Percentiles rank a stretch among this genome's conserved stretches.
These are phyloP conservation scores for Entelurus aequoreus DNA, from an alignment of 2,113 vertebrate species.

Conservation along the genomic window DNA sequence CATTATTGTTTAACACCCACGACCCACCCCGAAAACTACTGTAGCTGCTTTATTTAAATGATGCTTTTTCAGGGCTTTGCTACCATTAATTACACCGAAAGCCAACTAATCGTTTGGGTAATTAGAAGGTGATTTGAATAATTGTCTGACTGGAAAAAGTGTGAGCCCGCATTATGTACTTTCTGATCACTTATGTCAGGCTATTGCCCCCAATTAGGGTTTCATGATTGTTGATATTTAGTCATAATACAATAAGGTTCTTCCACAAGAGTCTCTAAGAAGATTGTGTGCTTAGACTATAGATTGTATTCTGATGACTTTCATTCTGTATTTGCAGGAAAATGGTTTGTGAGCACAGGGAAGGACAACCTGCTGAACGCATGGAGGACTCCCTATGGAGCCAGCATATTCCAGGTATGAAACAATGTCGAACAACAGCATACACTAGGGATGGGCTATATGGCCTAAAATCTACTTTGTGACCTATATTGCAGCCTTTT, in stretches of 20 bases:
- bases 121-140: slow-evolving; percentile 58
- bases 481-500: no score
- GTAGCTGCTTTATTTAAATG: slow-evolving; percentile 42
- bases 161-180: slow-evolving; percentile 33
- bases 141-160: slow-evolving; percentile 46
- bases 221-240: slow-evolving; percentile 27
- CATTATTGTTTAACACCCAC: slow-evolving; percentile 3
- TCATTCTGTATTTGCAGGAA: slow-evolving; percentile 74
- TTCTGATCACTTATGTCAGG: slow-evolving; percentile 31
- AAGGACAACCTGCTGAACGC: slow-evolving; percentile 97
- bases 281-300: neutral
- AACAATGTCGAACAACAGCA: neutral
- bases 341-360: slow-evolving; percentile 98
- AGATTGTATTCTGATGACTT: slow-evolving; percentile 8
- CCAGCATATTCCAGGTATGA: slow-evolving; percentile 95
- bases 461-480: no score
- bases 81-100: slow-evolving; percentile 60
- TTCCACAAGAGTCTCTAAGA: neutral
- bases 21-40: slow-evolving; percentile 6
- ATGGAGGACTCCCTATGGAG: slow-evolving; percentile 94
- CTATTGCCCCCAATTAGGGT: slow-evolving; percentile 8
- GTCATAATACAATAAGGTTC: slow-evolving; percentile 2
- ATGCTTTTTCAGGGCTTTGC: slow-evolving; percentile 33
- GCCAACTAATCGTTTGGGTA: slow-evolving; percentile 46
- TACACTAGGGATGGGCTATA: no score